Percentiles rank a stretch among this genome's conserved stretches.
Conservation (phyloP, 2,797 vertebrate species). For the Austrolebias charrua region DNA sequence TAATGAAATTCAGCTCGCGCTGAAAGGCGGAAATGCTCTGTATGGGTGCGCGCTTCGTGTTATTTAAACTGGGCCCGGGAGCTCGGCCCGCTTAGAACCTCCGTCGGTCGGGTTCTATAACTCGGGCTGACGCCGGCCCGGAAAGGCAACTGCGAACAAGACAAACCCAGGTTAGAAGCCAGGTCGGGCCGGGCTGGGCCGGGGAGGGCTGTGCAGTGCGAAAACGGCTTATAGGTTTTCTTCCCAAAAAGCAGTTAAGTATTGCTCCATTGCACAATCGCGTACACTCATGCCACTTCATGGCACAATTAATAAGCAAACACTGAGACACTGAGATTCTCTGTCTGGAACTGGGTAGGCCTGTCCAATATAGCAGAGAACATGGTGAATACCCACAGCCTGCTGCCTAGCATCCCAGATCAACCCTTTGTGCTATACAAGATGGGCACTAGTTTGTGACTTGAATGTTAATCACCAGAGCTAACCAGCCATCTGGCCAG, state of each 20-base stretch:
- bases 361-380: slow-evolving; percentile 41
- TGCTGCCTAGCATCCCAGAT: slow-evolving; percentile 69
- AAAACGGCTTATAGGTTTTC: too few species aligned
- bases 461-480: slow-evolving; percentile 66
- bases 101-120: too few species aligned
- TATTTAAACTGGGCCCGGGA: too few species aligned
- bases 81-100: too few species aligned
- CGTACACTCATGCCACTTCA: slow-evolving; percentile 54
- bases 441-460: slow-evolving; percentile 50
- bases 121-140: too few species aligned
- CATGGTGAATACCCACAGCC: slow-evolving; percentile 45
- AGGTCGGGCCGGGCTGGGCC: too few species aligned
- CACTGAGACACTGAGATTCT: slow-evolving; percentile 57
- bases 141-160: too few species aligned
- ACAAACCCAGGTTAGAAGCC: too few species aligned
- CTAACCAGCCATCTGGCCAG: slow-evolving; percentile 30
- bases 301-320: slow-evolving; percentile 67
- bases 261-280: slow-evolving; percentile 52
- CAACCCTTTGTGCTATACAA: slow-evolving; percentile 53
- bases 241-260: slow-evolving; percentile 44
- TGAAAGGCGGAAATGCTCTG: too few species aligned
- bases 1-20: too few species aligned
- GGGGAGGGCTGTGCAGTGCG: too few species aligned
- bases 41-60: too few species aligned
- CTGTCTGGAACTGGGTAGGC: slow-evolving; percentile 48